phyloP scores from a whole-genome alignment of 1,140 invertebrate genomes.

The Tetragonula clypearis region DNA sequence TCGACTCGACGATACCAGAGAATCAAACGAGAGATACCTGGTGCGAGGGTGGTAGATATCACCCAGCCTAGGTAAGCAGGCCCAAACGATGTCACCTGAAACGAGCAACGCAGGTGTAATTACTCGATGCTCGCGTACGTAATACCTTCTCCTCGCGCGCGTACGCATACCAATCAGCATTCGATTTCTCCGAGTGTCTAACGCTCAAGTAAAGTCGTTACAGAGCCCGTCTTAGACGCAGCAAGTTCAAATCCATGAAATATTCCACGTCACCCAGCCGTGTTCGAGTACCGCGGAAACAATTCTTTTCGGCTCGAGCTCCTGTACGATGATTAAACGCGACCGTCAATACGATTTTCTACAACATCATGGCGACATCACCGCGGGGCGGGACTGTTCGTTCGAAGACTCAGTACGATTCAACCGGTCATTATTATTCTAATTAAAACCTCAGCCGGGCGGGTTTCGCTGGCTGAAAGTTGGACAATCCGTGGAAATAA shows the following conservation, averaged over 20 bases:
- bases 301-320: too few relatives aligned
- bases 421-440: conserved; percentile 12
- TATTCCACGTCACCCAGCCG: not conserved
- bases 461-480: not conserved
- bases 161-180: too few relatives aligned
- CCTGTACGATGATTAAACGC: too few relatives aligned
- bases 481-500: conserved; percentile 7
- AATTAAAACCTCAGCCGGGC: conserved; percentile 12
- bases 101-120: conserved; percentile 41
- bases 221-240: not conserved
- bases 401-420: not conserved
- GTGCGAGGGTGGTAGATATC: conserved; percentile 4
- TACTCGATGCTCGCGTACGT: conserved; percentile 20
- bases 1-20: too few relatives aligned
- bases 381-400: too few relatives aligned
- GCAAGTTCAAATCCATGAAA: not conserved
- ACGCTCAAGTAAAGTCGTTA: conserved; percentile 4
- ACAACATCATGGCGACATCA: not conserved
- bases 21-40: not conserved
- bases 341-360: not conserved
- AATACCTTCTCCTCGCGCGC: conserved; percentile 8
- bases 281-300: not conserved
- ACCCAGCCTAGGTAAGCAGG: not conserved
- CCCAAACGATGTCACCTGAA: conserved; percentile 6
- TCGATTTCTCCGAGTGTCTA: not conserved